Conservation (phyloP, 2,888 invertebrate species). For the Dermolepida albohirtum region DNA sequence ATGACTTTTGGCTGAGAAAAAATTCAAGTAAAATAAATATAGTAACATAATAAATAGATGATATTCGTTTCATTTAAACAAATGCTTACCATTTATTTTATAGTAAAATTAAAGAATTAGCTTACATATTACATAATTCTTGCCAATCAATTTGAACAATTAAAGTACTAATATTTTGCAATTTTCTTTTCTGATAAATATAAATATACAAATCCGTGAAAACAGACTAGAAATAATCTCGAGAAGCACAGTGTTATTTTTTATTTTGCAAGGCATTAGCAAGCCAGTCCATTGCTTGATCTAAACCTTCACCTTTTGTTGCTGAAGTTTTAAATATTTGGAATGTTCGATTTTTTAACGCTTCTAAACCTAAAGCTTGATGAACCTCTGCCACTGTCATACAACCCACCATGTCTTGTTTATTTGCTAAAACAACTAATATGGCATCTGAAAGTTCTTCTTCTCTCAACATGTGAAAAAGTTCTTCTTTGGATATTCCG, state of each 20-base stretch:
- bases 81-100: not conserved
- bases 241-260: conserved; percentile 73
- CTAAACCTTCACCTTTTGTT: conserved; percentile 96
- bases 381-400: conserved; percentile 97
- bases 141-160: not conserved
- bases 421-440: conserved; percentile 97
- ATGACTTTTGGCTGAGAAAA: conserved; percentile 17
- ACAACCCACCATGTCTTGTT: conserved; percentile 99
- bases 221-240: conserved; percentile 49
- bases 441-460: conserved; percentile 97
- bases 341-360: conserved; percentile 96
- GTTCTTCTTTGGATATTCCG: conserved; percentile 98
- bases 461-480: conserved; percentile 97
- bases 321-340: conserved; percentile 99
- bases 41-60: conserved; percentile 13
- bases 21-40: conserved; percentile 23
- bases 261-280: conserved; percentile 89
- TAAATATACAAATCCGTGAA: conserved; percentile 44
- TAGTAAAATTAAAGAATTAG: conserved; percentile 14
- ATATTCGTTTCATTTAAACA: conserved; percentile 5
- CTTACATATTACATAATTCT: conserved; percentile 12
- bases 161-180: conserved; percentile 23
- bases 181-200: conserved; percentile 37
- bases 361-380: conserved; percentile 93
- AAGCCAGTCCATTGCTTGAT: conserved; percentile 99